Base-by-base conservation (phyloP, 1,140 invertebrate genomes). In the Drosophila nasuta region DNA sequence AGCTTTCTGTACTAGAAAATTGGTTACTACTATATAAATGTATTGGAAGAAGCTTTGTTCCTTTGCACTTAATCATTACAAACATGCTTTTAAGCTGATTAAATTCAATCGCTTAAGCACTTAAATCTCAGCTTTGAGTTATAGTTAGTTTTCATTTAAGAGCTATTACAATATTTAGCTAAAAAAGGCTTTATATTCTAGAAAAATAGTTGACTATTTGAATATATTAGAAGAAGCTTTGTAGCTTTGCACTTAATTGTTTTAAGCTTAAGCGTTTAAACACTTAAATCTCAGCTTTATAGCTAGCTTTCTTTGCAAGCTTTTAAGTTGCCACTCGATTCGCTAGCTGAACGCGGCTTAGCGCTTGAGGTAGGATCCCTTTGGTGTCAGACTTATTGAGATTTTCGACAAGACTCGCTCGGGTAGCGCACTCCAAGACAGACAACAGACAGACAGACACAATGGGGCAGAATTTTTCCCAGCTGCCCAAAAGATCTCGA, bases 401-500 rank as follows among this genome's bases (percentile, higher is more conserved):
- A 13, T 60, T 41, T 41, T 20, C 2, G 33, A n/a, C 8, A 68
- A 43, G 57, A 35, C 56, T 48, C 3, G 38, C n/a, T 10, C 11
- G 30, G 33, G 66, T 43, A 68, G 66, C 35, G 66, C 35, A 68
- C 33, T 58, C 11, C n/a, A 41, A 30, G 30, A 66, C 51, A 51
- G 62, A 52, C 62, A 64, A 62, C 58, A 30, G 58, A 30, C 58
- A 38, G 25, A 35, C n/a, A 15, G 30, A n/a, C 17, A 54, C 20
- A 20, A 20, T 20, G 20, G 20, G 20, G 51, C 15, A 20, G 25
- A 17, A n/a, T 33, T 10, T 41, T 5, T 41, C 35, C n/a, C 56
- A 69, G 10, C 66, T 60, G 46, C 35, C 25, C 41, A 65, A 54
- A 70, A 70, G 68, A 71, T 71, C 68, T 64, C 49, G 25, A 17